Base-by-base conservation (phyloP, 2,113 vertebrate genomes). In the Xiphias gladius region DNA sequence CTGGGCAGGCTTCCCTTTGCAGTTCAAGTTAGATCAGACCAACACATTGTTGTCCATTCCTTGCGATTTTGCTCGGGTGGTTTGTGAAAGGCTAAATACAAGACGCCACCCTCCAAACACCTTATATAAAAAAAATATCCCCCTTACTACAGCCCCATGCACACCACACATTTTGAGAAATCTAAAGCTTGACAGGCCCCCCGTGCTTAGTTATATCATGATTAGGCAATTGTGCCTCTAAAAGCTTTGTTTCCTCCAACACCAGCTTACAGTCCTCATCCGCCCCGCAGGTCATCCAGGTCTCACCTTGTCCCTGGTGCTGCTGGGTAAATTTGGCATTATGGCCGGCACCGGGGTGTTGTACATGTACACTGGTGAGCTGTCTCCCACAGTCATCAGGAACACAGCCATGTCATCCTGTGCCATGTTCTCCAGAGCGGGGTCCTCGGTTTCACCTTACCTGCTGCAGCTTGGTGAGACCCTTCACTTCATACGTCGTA, bases 381-480 rank as follows among this genome's bases (percentile, higher is more conserved):
- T 93, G 72, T 91, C n/a, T 28, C 91, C 91, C 50, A 93, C 88
- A 5, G 76, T 85, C 59, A 87, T 93, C 88, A 89, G 91, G 46
- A 92, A 76, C 72, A 92, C 89, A 0, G 82, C 84, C 0, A 76
- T 92, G 89, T 89, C 88, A 0, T 83, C 85, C 30, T 88, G 80
- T 63, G 89, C 87, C 68, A 86, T 75, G 57, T 87, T 90, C 77
- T 78, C 85, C 62, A 87, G 82, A 67, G 3, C 84, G 59, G 92
- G 89, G 0, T 90, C 86, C 0, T 39, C 77, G 19, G 6, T 91
- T 14, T 86, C 89, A 1, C 89, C 84, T 0, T 90, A 88, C 67
- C 59, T 93, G 57, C 43, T 90, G 70, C 63, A 87, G 24, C 68
- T 93, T 19, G 85, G 87, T 92, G 57, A 92, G 86, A 81, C 28